Evolutionary conservation across 2,888 invertebrate species (phyloP), one percentile per base, ranked within the genome.

Genomic region (Onthophagus sagittarius): DNA sequence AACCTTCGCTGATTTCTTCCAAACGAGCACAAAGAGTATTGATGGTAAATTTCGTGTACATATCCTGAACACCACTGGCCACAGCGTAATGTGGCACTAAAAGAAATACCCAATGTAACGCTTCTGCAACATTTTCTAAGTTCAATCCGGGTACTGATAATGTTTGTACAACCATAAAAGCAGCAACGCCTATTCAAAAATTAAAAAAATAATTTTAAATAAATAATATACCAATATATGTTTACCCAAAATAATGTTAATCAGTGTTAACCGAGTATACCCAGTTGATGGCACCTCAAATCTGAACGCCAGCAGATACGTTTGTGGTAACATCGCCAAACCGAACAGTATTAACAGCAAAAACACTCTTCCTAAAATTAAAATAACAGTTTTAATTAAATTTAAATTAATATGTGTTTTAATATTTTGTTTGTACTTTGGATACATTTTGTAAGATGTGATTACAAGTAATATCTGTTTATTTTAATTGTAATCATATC

Each of bases 251-350:
- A 95, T 87, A 11, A 93, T 88, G 80, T 93, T 93, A 62, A 93
- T 84, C 79, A 94, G 89, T 39, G 91, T 91, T 79, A 93, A 86
- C 78, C 91, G 88, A 0, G 93, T 92, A 82, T 92, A 94, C 5
- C 94, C 95, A 0, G 92, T 88, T 0, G 95, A 90, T 0, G 95
- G 92, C 4, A 92, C 89, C 3, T 86, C 86, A 82, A 94, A 95
- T n/a, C 89, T 75, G 79, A 90, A 89, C 0, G 94, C 92, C 63
- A 89, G 82, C 6, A 94, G 79, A 82, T 94, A 95, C 77, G 90
- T 90, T 53, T 94, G 85, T 0, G 95, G 95, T 75, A 95, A 83
- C 83, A 91, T 90, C 0, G 92, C 88, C 81, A 90, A 91, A 0
- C 91, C 93, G 82, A 93, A 95, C 69, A 92, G 80, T 71, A 92